Conservation (phyloP, 1,140 invertebrate genomes). For the Drosophila kurseongensis region DNA sequence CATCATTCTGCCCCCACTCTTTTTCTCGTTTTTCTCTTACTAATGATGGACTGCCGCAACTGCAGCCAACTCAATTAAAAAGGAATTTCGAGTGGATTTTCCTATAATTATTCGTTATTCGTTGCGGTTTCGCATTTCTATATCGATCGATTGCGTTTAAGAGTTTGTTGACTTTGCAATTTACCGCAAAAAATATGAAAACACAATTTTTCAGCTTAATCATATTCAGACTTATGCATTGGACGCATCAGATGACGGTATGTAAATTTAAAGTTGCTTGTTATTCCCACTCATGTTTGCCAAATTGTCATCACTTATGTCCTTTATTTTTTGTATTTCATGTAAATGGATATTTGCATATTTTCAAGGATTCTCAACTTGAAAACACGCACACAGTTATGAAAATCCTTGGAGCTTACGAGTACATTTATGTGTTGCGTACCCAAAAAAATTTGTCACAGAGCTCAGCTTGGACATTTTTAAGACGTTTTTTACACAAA, state of each 20-base stretch:
- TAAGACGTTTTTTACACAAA: slow-evolving; percentile 73
- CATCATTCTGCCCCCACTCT: not conserved
- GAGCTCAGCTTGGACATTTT: slow-evolving; percentile 67
- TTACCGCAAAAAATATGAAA: slow-evolving; percentile 8
- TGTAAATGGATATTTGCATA: slow-evolving; percentile 73
- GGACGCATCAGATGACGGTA: slow-evolving; percentile 6
- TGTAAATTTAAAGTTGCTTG: slow-evolving; percentile 39
- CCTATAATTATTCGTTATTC: slow-evolving; percentile 57
- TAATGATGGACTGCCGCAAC: slow-evolving; percentile 44
- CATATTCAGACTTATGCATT: slow-evolving; percentile 32
- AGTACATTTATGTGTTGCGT: slow-evolving; percentile 10
- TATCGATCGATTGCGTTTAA: slow-evolving; percentile 51
- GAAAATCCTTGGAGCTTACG: slow-evolving; percentile 53
- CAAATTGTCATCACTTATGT: slow-evolving; percentile 80
- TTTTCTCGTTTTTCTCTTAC: slow-evolving; percentile 5
- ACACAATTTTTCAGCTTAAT: slow-evolving; percentile 40
- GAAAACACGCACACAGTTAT: slow-evolving; percentile 52
- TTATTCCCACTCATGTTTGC: slow-evolving; percentile 52
- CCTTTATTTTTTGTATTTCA: slow-evolving; percentile 21
- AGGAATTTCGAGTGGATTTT: slow-evolving; percentile 57
- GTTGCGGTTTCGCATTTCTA: slow-evolving; percentile 34
- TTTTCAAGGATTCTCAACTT: slow-evolving; percentile 49
- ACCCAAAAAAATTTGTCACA: slow-evolving; percentile 36
- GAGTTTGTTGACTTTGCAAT: slow-evolving; percentile 49
- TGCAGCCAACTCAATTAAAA: slow-evolving; percentile 71